Percentiles rank a stretch among this genome's conserved stretches.
These are phyloP conservation scores for Dromococcyx pavoninus DNA, from an alignment of 2,797 vertebrate genomes.

Conservation along the genomic window DNA sequence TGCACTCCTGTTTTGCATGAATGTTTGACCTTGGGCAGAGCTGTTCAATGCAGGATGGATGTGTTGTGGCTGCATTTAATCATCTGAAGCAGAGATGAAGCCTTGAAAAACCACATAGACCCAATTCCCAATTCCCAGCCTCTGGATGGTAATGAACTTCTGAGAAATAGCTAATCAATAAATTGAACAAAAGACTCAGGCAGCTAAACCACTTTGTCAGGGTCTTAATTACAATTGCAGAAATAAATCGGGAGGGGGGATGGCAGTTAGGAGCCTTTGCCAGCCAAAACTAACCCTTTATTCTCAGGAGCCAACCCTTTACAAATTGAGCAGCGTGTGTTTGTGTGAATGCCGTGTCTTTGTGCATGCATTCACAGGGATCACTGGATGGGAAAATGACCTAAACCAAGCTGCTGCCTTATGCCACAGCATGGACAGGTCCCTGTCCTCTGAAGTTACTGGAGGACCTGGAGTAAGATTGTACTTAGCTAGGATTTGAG, in stretches of 20 bases:
- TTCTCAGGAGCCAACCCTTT: slow-evolving; percentile 18
- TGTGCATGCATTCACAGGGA: accelerated
- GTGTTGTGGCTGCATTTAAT: slow-evolving; percentile 73
- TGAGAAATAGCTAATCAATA: slow-evolving; percentile 80
- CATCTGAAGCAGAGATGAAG: slow-evolving; percentile 67
- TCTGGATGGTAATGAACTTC: slow-evolving; percentile 76
- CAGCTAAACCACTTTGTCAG: slow-evolving; percentile 68
- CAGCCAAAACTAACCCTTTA: slow-evolving; percentile 62
- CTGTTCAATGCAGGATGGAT: slow-evolving; percentile 61
- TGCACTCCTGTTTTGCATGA: slow-evolving; percentile 65
- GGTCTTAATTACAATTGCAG: slow-evolving; percentile 74
- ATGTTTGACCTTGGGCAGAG: slow-evolving; percentile 77
- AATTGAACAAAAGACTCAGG: slow-evolving; percentile 74
- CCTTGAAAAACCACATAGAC: slow-evolving; percentile 65
- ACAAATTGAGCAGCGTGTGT: background rate
- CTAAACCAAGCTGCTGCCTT: background rate
- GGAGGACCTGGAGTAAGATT: background rate
- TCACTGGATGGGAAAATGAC: background rate
- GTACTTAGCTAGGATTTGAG: background rate
- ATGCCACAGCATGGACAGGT: accelerated
- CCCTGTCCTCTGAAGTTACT: background rate
- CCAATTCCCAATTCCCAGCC: slow-evolving; percentile 65
- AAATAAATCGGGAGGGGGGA: slow-evolving; percentile 63
- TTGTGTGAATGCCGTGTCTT: accelerated
- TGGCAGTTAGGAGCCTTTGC: background rate